These are phyloP conservation scores for Apolygus lucorum DNA, from an alignment of 1,140 invertebrate species.

Conservation along the genomic window DNA sequence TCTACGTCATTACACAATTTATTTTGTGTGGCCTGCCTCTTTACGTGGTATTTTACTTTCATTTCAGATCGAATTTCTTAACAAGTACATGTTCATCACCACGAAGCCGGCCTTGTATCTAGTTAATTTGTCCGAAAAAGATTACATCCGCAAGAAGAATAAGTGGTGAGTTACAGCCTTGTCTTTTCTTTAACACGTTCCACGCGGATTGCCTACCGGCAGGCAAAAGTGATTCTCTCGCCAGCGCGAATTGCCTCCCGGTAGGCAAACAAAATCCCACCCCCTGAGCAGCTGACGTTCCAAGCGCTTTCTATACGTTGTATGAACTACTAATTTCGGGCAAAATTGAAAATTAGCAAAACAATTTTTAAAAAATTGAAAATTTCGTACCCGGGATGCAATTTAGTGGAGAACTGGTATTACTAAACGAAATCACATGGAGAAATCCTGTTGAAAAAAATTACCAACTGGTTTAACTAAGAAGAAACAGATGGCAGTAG, in stretches of 20 bases:
- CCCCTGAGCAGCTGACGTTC: too few species aligned
- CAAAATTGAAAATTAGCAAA: too few species aligned
- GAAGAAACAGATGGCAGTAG: too few species aligned
- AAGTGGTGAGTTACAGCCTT: slow-evolving; percentile 92
- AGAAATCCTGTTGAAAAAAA: too few species aligned
- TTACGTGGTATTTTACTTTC: slow-evolving; percentile 27
- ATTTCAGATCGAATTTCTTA: slow-evolving; percentile 89
- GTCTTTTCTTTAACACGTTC: too few species aligned
- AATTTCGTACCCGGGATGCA: not conserved
- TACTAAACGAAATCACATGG: too few species aligned
- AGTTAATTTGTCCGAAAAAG: slow-evolving; percentile 95
- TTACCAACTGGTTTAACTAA: too few species aligned
- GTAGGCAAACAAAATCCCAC: too few species aligned
- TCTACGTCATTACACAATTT: slow-evolving; percentile 1
- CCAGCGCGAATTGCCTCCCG: not conserved
- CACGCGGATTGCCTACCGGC: not conserved
- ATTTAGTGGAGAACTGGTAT: too few species aligned
- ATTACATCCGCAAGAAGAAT: slow-evolving; percentile 98
- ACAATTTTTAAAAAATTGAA: slow-evolving; percentile 32
- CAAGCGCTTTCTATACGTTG: too few species aligned
- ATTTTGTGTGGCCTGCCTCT: slow-evolving; percentile 14
- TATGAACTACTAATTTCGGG: too few species aligned
- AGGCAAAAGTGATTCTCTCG: not conserved
- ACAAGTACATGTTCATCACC: slow-evolving; percentile 95
- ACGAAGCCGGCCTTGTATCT: slow-evolving; percentile 97